Base-by-base conservation (phyloP, 2,113 vertebrate species). In the Antigone vipio region DNA sequence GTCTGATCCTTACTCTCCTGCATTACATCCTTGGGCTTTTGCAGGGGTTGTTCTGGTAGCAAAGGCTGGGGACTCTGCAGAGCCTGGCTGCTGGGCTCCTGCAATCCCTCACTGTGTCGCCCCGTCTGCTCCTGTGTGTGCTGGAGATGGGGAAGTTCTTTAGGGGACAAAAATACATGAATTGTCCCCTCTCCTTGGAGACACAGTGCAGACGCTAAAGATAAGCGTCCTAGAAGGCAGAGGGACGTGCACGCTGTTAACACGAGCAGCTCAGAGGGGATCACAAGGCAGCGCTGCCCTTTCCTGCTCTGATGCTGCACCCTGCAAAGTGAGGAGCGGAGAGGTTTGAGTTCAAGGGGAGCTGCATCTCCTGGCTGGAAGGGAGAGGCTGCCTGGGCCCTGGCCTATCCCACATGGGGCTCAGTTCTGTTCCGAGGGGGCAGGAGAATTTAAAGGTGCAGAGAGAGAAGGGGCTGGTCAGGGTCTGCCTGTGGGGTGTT, bases 81-180 rank as follows among this genome's bases (percentile, higher is more conserved):
- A 85, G n/a, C 30, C 73, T 78, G 84, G 30, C 40, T 73, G 40
- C 0, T 0, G 15, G 21, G 52, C 42, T 55, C 26, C 60, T 0
- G 1, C 7, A 1, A 11, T 22, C 14, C 23, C 23, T 56, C 20
- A 0, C 23, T 17, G 11, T 7, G 6, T 29, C 2, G 2, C 8
- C 29, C 7, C 3, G 2, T 34, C 23, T 74, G 76, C 29, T 53
- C 9, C 29, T 58, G 9, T 15, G 9, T 26, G 22, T 55, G n/a
- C 77, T 24, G 8, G 47, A 86, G 26, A 10, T 68, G 27, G 52
- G 23, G 52, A 63, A 38, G 19, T 30, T 52, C 49, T 72, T 50
- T 29, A 76, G 58, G n/a, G 52, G 14, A 47, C 38, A 68, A 56
- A 67, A 55, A 44, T 7, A 50, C 11, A 16, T 1, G 0, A 21